Evolutionary conservation across 2,113 vertebrate genomes (phyloP), one percentile per base, ranked within the genome.

Genomic region (Pardalotus punctatus): DNA sequence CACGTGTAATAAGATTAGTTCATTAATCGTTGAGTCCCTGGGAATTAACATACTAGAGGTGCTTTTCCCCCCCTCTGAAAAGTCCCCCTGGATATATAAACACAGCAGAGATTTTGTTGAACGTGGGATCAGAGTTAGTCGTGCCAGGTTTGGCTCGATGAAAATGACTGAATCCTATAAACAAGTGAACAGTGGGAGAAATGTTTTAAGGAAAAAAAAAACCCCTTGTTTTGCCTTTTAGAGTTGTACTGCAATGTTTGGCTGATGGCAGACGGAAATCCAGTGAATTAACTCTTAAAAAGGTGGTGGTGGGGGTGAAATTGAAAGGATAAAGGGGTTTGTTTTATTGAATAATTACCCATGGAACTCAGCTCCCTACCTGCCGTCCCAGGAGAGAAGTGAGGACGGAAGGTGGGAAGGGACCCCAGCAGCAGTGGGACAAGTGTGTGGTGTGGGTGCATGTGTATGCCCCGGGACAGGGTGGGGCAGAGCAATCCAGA

Each of bases 1-100:
- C 86, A 96, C 76, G 71, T 93, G 79, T 94, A 94, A 94, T 94
- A 94, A 94, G 83, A 96, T 96, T 94, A 93, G 90, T 96, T 94
- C 76, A 87, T 88, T 87, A 96, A 95, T 88, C 57, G 81, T 93
- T 36, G 57, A 76, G 84, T 85, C 95, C 88, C 88, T 91, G 81
- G 85, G 95, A 96, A 89, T 94, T 96, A 91, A 96, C 61, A 57
- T 95, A 95, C 69, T 96, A 56, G 85, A 94, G 94, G 95, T 94
- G 89, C 83, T 91, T 97, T 91, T 73, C 58, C 54, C 69, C 78
- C 50, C 69, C 64, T 86, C 87, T 86, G 58, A 92, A 92, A 71
- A 77, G 90, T 90, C 81, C 70, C 84, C 61, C 51, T 90, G 74
- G 91, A 95, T 93, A 56, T 94, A 96, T 92, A 95, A 97, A 96